Evolutionary conservation across 2,113 vertebrate genomes (phyloP).

Genomic region (Campylomormyrus numenius): DNA sequence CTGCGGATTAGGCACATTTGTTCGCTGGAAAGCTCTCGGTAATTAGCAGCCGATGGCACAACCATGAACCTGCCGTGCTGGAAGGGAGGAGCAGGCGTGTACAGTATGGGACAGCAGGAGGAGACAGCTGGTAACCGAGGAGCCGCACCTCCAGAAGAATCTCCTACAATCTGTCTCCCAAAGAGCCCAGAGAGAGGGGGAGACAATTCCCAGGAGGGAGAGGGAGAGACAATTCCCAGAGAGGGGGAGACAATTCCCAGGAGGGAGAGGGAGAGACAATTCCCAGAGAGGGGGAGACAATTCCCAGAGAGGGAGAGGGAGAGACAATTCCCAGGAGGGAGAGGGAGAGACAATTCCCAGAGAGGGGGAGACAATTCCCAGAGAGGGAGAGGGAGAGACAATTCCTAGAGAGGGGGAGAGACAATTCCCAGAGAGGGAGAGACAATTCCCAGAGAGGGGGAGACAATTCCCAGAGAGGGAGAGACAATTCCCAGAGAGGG

Average conservation of each 20-base stretch:
- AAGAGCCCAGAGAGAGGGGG: not conserved
- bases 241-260: not conserved
- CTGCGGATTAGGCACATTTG: not conserved
- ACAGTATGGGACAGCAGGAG: not conserved
- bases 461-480: not conserved
- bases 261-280: not conserved
- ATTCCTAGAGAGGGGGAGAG: too few relatives aligned
- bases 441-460: not conserved
- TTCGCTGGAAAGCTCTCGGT: not conserved
- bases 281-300: not conserved
- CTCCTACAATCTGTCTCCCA: not conserved
- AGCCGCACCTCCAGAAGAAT: not conserved
- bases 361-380: not conserved
- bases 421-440: not conserved
- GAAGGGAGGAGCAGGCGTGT: not conserved
- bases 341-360: not conserved
- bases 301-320: not conserved
- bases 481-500: not conserved
- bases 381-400: not conserved
- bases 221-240: not conserved
- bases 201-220: not conserved
- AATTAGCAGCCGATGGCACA: not conserved
- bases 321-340: not conserved
- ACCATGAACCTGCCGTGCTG: not conserved
- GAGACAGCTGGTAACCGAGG: not conserved